Percentiles rank a stretch among this genome's conserved stretches.
Conservation (phyloP, 2,797 vertebrate species). For the Iguana delicatissima region DNA sequence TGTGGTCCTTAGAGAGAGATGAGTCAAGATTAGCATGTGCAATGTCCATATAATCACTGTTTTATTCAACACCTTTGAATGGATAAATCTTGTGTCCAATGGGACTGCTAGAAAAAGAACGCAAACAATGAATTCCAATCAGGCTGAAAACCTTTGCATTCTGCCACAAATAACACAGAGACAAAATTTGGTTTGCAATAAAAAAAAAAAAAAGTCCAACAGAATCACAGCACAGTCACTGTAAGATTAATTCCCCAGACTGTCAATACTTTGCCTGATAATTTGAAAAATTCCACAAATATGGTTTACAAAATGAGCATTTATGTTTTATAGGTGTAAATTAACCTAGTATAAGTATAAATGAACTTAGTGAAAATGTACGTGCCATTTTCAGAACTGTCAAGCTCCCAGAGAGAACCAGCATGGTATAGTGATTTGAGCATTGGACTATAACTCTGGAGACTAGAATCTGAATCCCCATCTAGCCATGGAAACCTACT, state of each 20-base stretch:
- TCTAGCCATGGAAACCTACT: too few relatives aligned
- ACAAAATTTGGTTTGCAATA: conserved; percentile 32
- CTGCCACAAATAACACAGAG: not conserved
- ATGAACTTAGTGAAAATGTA: not conserved
- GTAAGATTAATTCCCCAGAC: not conserved
- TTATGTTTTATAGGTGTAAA: not conserved
- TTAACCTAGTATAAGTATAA: not conserved
- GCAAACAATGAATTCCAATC: conserved; percentile 48
- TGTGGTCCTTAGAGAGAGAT: conserved; percentile 50
- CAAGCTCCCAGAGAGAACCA: not conserved
- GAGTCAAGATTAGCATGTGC: conserved; percentile 42
- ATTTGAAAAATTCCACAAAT: not conserved
- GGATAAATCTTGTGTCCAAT: conserved; percentile 25
- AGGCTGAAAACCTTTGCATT: conserved; percentile 17
- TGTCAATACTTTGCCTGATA: not conserved
- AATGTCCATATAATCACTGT: conserved; percentile 38
- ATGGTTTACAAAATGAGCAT: conserved; percentile 1
- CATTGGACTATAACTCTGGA: too few relatives aligned
- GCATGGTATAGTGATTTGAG: too few relatives aligned
- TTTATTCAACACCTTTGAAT: conserved; percentile 49
- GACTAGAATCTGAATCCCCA: too few relatives aligned
- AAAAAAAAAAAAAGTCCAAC: conserved; percentile 5
- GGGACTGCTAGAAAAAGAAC: conserved; percentile 33
- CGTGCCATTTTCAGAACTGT: not conserved
- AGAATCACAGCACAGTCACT: not conserved